Percentiles rank a stretch among this genome's conserved stretches.
Conservation (phyloP, 2,797 vertebrate species). For the Macrochelys suwanniensis region DNA sequence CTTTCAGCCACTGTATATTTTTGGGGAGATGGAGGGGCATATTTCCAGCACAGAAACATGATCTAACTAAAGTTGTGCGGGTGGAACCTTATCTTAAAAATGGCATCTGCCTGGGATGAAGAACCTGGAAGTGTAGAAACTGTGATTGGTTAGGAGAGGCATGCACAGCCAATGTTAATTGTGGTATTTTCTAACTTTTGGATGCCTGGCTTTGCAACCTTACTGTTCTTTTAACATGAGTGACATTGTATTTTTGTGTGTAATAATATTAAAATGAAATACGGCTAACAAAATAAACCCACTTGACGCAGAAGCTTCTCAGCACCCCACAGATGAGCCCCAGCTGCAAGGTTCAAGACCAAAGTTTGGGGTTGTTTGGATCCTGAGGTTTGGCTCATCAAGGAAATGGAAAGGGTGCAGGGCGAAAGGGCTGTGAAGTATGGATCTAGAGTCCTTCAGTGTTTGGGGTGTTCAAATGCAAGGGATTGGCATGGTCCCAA, state of each 20-base stretch:
- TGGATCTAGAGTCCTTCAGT: neutral
- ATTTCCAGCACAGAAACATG: neutral
- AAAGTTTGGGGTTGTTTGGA: neutral
- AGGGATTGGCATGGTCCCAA: neutral
- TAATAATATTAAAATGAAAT: neutral
- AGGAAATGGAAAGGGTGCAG: neutral
- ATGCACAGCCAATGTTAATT: neutral
- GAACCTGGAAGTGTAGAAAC: neutral
- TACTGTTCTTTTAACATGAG: neutral
- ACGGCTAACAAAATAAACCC: neutral
- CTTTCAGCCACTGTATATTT: neutral
- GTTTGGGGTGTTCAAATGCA: neutral
- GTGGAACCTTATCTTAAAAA: neutral
- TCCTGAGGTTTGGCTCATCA: neutral
- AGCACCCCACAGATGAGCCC: neutral
- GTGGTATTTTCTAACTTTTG: neutral
- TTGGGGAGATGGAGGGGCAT: neutral
- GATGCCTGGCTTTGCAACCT: neutral
- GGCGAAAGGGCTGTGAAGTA: neutral
- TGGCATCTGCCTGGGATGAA: neutral
- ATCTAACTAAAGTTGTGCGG: neutral
- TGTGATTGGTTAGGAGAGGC: neutral
- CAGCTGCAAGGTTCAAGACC: neutral
- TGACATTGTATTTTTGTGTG: neutral
- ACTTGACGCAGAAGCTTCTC: neutral